Conservation (phyloP, 2,113 vertebrate genomes). For the Cottus gobio region DNA sequence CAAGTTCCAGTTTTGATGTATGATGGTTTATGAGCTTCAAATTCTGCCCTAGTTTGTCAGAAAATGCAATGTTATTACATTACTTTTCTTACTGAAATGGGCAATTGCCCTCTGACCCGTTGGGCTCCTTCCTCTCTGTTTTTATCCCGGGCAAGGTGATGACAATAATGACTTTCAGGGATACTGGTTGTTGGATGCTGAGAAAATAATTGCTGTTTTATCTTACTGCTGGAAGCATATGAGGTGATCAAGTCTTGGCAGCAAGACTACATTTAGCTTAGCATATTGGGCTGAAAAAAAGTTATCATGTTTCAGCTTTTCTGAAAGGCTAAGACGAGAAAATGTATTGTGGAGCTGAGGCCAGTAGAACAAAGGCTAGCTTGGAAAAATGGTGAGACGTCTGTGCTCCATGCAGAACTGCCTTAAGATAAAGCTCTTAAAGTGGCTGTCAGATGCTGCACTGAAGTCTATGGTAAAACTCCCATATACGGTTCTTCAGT, state of each 20-base stretch:
- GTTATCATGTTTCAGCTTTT: conserved; percentile 50
- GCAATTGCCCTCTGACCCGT: conserved; percentile 41
- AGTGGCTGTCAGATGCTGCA: conserved; percentile 59
- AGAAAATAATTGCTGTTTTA: conserved; percentile 56
- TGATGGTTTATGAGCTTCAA: conserved; percentile 12
- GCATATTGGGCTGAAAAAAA: conserved; percentile 24
- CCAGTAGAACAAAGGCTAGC: conserved; percentile 55
- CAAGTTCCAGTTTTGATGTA: not conserved
- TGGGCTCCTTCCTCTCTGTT: conserved; percentile 20
- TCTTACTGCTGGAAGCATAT: conserved; percentile 39
- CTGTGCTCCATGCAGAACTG: conserved; percentile 59
- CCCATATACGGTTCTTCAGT: conserved; percentile 28
- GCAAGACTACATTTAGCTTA: conserved; percentile 44
- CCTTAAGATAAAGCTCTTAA: conserved; percentile 70
- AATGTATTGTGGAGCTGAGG: conserved; percentile 47
- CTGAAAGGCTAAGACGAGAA: conserved; percentile 39
- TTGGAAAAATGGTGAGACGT: conserved; percentile 43
- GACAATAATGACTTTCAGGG: conserved; percentile 22
- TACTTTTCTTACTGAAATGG: conserved; percentile 34
- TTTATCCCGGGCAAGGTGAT: conserved; percentile 24
- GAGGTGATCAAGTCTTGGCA: conserved; percentile 46
- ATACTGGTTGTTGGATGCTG: conserved; percentile 39
- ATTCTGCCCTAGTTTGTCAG: conserved; percentile 5
- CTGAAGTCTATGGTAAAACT: conserved; percentile 44
- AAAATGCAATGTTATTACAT: conserved; percentile 30